Evolutionary conservation across 2,797 vertebrate genomes (phyloP).

Genomic region (Bradypodion ventrale): DNA sequence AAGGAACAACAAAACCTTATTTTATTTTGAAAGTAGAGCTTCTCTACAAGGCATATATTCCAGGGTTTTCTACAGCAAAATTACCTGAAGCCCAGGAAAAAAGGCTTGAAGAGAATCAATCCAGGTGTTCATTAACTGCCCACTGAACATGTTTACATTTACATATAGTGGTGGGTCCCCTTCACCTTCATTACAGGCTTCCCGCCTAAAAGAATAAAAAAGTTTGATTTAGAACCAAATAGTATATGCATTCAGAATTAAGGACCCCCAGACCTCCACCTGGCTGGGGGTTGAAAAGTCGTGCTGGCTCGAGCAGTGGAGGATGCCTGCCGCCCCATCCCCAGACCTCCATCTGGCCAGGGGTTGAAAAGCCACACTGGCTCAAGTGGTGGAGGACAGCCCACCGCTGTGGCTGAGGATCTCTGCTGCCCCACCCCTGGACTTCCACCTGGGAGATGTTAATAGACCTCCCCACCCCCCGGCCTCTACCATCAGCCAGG

Average conservation of each 20-base stretch:
- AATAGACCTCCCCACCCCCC: too few species aligned
- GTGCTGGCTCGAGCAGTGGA: too few species aligned
- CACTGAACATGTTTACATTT: conserved; percentile 98
- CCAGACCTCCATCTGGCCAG: too few species aligned
- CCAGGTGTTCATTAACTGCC: conserved; percentile 99
- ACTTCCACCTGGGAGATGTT: too few species aligned
- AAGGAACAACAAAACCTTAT: neutral
- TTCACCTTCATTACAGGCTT: conserved; percentile 95
- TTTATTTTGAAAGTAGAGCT: neutral
- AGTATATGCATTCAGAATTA: neutral
- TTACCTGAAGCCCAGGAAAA: conserved; percentile 95
- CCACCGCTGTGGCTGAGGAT: too few species aligned
- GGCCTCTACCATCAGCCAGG: too few species aligned
- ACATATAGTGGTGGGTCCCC: conserved; percentile 97
- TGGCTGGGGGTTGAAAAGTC: too few species aligned
- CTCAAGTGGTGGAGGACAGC: too few species aligned
- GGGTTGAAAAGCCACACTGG: too few species aligned
- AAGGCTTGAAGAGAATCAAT: conserved; percentile 99
- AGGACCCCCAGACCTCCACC: too few species aligned
- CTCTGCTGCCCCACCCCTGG: too few species aligned
- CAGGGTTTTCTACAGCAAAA: neutral
- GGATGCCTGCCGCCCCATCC: too few species aligned
- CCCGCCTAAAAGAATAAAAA: conserved; percentile 77
- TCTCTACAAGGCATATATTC: fast-evolving
- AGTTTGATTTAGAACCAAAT: neutral